Percentiles rank a stretch among this genome's conserved stretches.
These are phyloP conservation scores for Sylvicola fuscatus DNA, from an alignment of 2,888 invertebrate genomes.

Conservation along the genomic window DNA sequence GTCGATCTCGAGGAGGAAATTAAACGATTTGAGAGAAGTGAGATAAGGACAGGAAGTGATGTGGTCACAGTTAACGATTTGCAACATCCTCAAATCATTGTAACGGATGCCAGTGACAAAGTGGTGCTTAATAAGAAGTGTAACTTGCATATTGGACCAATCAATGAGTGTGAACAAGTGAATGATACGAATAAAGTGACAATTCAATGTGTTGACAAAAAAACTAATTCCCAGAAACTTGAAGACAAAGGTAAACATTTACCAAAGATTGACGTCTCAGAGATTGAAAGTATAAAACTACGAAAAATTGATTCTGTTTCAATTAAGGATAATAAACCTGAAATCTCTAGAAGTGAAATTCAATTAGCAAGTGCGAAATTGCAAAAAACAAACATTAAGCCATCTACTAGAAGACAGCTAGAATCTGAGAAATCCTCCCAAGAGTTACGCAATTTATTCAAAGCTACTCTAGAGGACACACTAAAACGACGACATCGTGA, in stretches of 20 bases:
- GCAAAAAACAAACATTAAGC: no score
- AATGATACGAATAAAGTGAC: neutral
- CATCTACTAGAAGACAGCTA: no score
- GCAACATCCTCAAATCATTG: conserved; percentile 15
- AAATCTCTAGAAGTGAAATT: no score
- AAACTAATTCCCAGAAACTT: neutral
- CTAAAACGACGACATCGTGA: conserved; percentile 1
- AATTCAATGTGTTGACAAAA: neutral
- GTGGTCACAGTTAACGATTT: no score
- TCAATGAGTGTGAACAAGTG: neutral
- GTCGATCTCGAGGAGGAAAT: no score
- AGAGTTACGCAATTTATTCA: neutral
- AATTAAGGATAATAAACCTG: neutral
- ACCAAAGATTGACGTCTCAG: neutral
- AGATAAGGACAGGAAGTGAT: no score
- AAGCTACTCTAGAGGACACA: conserved; percentile 3
- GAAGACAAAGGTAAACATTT: conserved; percentile 1
- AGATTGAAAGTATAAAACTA: neutral
- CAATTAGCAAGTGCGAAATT: no score
- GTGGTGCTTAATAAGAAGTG: conserved; percentile 16
- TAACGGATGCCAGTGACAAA: conserved; percentile 22
- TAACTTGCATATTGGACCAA: neutral
- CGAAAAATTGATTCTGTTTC: conserved; percentile 1
- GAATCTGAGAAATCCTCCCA: no score
- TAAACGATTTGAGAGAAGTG: no score